Evolutionary conservation across 2,888 invertebrate genomes (phyloP), one percentile per base, ranked within the genome.

Genomic region (Fissipunctia ypsillon): DNA sequence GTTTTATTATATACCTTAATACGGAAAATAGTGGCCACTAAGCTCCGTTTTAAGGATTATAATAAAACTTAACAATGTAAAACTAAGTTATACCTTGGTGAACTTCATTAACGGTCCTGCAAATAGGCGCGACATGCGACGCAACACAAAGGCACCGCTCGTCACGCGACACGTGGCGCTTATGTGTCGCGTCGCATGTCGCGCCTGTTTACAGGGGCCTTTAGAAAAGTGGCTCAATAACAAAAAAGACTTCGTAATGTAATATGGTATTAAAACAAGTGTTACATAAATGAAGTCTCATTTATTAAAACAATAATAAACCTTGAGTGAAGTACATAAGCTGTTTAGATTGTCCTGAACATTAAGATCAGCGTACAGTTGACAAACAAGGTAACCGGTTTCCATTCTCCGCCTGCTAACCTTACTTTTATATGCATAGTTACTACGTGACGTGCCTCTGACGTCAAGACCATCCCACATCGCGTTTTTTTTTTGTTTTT

Each of bases 381-480:
- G 73, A 73, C 74, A 84, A 78, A 87, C 69, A 70, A 68, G 38
- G 52, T n/a, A 78, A 87, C 84, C 81, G 84, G 86, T 86, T 84
- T 69, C 75, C 88, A 79, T 79, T 86, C 86, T 79, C 88, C 73
- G 54, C 67, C 50, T 50, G 76, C 66, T 87, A 84, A 81, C 86
- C 86, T 86, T 87, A 82, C 82, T 73, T 84, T 74, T 68, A 73
- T 52, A 83, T 59, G 66, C 65, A 59, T 73, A 73, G 56, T 70
- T 61, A 64, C n/a, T 66, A 75, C 69, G 76, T 83, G 78, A 83
- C 76, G 79, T 61, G 61, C 54, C 45, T 66, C 56, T 61, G 59
- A 74, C 71, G 78, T 74, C 66, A 70, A 56, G 54, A 61, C 73
- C 52, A 70, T 45, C 73, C 64, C 67, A 72, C 72, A 70, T 4